Percentiles rank a stretch among this genome's conserved stretches.
Conservation (phyloP, 2,113 vertebrate genomes). For the Dipodomys stephensi region DNA sequence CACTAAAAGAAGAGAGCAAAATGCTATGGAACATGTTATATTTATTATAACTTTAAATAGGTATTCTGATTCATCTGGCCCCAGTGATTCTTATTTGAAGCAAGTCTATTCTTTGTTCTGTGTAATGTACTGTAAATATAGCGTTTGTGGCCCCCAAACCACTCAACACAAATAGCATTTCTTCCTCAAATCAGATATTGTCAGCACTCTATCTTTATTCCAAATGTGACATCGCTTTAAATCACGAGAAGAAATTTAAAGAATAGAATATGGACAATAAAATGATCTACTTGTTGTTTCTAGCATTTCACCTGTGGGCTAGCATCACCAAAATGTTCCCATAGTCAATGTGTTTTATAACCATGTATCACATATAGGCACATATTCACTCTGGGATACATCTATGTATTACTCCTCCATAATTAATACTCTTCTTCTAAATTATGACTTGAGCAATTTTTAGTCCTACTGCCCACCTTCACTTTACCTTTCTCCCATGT, state of each 20-base stretch:
- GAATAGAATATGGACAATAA: background rate
- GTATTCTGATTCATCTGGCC: background rate
- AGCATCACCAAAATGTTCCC: background rate
- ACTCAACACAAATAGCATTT: background rate
- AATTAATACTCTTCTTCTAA: background rate
- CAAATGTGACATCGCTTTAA: background rate
- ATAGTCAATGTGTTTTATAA: background rate
- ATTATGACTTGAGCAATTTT: background rate
- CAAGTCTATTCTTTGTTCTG: background rate
- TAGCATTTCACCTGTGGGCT: background rate
- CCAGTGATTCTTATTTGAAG: background rate
- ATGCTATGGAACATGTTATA: background rate
- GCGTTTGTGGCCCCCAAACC: background rate
- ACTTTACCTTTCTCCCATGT: background rate
- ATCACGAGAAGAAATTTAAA: background rate
- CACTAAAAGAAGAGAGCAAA: background rate
- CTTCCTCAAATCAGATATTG: background rate
- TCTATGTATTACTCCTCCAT: background rate
- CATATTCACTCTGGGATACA: background rate
- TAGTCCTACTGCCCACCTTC: background rate
- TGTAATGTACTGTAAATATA: background rate
- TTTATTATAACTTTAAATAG: constrained; percentile 3
- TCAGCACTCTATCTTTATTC: background rate
- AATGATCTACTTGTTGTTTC: background rate
- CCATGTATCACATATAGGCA: background rate